Conservation (phyloP, 2,797 vertebrate species). For the Salarias fasciatus region DNA sequence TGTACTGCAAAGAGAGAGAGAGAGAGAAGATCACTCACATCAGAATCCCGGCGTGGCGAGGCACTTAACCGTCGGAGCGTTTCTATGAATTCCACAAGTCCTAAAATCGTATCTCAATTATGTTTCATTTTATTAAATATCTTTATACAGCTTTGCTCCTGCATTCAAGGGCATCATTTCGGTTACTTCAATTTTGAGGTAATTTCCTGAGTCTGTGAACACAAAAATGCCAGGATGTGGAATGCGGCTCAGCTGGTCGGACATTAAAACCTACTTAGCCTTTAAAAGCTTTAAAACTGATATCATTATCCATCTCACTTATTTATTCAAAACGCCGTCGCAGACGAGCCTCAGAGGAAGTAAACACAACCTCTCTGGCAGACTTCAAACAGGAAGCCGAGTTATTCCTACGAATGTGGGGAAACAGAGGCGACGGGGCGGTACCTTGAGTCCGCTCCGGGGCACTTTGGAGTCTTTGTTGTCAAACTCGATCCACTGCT, state of each 20-base stretch:
- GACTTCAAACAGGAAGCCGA: neutral
- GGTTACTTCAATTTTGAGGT: neutral
- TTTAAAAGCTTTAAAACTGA: neutral
- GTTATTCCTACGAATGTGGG: no score
- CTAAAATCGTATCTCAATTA: neutral
- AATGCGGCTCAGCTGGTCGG: slow-evolving; percentile 4
- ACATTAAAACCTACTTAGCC: slow-evolving; percentile 23
- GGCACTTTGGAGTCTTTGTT: slow-evolving; percentile 92
- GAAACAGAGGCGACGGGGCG: no score
- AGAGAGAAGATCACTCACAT: neutral
- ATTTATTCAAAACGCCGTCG: slow-evolving; percentile 17
- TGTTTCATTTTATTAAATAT: neutral
- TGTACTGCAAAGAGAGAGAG: slow-evolving; percentile 85
- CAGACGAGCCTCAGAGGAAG: neutral
- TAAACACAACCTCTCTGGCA: no score
- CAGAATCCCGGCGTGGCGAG: neutral
- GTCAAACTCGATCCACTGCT: slow-evolving; percentile 96
- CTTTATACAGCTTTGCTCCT: neutral
- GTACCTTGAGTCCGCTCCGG: slow-evolving; percentile 92
- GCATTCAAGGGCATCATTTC: neutral
- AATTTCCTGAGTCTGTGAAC: neutral
- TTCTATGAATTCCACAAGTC: neutral
- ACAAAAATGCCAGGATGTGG: slow-evolving; percentile 14
- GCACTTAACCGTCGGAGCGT: neutral
- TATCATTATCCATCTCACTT: neutral